These are phyloP conservation scores for Ichneumoninae sp. DNA, from an alignment of 2,888 invertebrate species.

Conservation along the genomic window DNA sequence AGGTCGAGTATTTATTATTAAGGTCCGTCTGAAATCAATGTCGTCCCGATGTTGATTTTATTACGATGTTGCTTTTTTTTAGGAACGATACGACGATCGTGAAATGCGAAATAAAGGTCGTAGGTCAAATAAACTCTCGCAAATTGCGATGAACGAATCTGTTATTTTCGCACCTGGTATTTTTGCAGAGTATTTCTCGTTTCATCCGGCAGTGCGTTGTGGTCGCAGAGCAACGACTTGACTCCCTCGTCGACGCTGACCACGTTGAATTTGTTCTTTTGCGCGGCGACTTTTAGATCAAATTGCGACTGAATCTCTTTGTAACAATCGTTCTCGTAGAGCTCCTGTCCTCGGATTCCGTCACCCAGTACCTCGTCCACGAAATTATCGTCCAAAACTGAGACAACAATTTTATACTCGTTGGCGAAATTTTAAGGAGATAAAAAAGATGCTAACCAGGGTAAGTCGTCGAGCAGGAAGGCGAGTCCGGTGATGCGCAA, in stretches of 20 bases:
- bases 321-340: conserved; percentile 85
- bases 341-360: conserved; percentile 84
- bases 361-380: conserved; percentile 84
- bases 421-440: background rate
- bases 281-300: conserved; percentile 76
- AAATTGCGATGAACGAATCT: background rate
- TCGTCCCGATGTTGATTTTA: background rate
- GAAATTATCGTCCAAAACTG: conserved; percentile 82
- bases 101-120: background rate
- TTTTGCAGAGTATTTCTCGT: conserved; percentile 85
- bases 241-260: conserved; percentile 81
- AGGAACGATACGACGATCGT: background rate
- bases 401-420: conserved; percentile 2
- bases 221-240: conserved; percentile 87
- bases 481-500: conserved; percentile 81
- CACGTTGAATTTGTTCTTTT: conserved; percentile 73
- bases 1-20: conserved; percentile 88
- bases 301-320: conserved; percentile 85
- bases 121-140: background rate
- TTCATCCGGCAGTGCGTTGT: conserved; percentile 86
- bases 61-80: background rate
- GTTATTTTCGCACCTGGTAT: conserved; percentile 74
- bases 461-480: conserved; percentile 81
- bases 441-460: conserved; percentile 72
- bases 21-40: conserved; percentile 85